Evolutionary conservation across 2,888 invertebrate species (phyloP).

Genomic region (Sinhomidia bicolor): DNA sequence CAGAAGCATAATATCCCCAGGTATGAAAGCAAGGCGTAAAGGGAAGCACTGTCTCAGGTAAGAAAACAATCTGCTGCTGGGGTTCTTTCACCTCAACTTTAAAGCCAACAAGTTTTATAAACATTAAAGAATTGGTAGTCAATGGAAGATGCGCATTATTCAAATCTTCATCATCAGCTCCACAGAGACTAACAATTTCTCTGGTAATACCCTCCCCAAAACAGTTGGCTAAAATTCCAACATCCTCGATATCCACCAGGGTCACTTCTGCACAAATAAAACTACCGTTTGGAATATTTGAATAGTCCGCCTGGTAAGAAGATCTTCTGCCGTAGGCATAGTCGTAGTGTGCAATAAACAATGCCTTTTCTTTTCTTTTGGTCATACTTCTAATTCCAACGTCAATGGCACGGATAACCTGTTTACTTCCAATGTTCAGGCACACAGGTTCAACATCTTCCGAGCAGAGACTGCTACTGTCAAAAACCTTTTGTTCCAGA

Average conservation of each 20-base stretch:
- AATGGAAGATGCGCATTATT: not conserved
- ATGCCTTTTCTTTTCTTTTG: slow-evolving; percentile 26
- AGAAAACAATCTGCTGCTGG: slow-evolving; percentile 2
- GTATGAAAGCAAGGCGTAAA: not conserved
- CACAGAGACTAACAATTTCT: not conserved
- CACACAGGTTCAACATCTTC: not conserved
- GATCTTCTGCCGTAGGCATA: slow-evolving; percentile 35
- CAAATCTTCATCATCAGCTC: not conserved
- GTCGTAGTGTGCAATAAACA: slow-evolving; percentile 45
- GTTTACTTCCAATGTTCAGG: not conserved
- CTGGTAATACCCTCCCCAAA: not conserved
- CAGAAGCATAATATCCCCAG: slow-evolving; percentile 1
- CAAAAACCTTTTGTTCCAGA: not conserved
- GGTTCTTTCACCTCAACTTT: not conserved
- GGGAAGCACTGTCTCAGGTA: not conserved
- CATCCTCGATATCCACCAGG: not conserved
- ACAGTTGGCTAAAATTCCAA: not conserved
- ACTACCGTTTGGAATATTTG: slow-evolving; percentile 26
- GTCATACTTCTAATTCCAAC: slow-evolving; percentile 33
- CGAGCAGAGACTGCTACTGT: not conserved
- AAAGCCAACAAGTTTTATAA: slow-evolving; percentile 22
- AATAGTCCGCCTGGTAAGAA: fast-evolving
- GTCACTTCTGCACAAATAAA: slow-evolving; percentile 20
- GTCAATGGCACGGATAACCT: slow-evolving; percentile 23
- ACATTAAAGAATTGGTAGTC: slow-evolving; percentile 13